Percentiles rank a stretch among this genome's conserved stretches.
phyloP scores from a whole-genome alignment of 1,140 invertebrate species.

The Danaus melanippus region DNA sequence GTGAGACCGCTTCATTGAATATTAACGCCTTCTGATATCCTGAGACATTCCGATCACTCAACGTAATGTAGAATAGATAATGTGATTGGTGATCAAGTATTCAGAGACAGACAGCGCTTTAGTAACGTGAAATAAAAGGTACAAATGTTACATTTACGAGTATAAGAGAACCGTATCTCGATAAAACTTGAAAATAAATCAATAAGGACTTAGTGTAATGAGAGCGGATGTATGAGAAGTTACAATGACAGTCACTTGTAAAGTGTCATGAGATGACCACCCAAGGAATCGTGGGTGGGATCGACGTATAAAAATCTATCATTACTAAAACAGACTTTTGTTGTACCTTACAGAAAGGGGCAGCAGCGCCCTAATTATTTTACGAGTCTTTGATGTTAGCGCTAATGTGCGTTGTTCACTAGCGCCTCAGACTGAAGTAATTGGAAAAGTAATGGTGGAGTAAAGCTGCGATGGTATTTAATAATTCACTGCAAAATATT shows the following conservation, averaged over 20 bases:
- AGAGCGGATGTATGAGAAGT: too few relatives aligned
- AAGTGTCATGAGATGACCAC: too few relatives aligned
- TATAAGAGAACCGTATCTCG: too few relatives aligned
- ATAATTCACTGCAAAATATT: too few relatives aligned
- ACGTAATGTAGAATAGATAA: constrained; percentile 12
- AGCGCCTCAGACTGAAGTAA: constrained; percentile 8
- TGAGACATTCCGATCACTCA: constrained; percentile 6
- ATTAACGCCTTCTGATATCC: constrained; percentile 16
- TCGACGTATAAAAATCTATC: constrained; percentile 5
- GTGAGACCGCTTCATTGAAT: constrained; percentile 17
- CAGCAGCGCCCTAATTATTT: constrained; percentile 6
- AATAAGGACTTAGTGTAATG: too few relatives aligned
- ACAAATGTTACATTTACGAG: too few relatives aligned
- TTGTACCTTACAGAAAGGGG: not conserved
- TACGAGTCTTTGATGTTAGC: constrained; percentile 11
- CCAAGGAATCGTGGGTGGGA: constrained; percentile 1
- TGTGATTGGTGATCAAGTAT: constrained; percentile 18
- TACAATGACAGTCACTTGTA: too few relatives aligned
- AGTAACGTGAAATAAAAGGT: too few relatives aligned
- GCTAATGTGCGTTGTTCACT: constrained; percentile 8
- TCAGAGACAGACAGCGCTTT: not conserved
- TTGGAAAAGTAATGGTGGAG: constrained; percentile 4
- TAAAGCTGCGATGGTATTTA: too few relatives aligned
- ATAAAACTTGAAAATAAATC: too few relatives aligned
- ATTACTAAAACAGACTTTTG: constrained; percentile 5